These are phyloP conservation scores for Athene cunicularia DNA, from an alignment of 2,113 vertebrate genomes.

Conservation along the genomic window DNA sequence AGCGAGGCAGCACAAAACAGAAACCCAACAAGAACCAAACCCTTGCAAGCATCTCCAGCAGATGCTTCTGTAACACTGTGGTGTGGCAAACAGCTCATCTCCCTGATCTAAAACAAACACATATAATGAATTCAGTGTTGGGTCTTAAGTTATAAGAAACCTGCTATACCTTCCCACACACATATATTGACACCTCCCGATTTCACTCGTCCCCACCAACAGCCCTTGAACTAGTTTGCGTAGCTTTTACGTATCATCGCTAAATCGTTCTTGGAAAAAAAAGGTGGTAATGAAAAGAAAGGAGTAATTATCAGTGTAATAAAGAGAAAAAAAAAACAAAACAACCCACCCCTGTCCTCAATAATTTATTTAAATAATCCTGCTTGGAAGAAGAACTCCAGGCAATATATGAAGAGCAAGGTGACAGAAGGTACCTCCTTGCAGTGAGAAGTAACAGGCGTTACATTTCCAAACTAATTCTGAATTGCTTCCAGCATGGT, in stretches of 20 bases:
- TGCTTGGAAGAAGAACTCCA: background rate
- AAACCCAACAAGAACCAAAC: background rate
- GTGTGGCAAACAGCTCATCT: background rate
- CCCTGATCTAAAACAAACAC: background rate
- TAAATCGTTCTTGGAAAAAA: background rate
- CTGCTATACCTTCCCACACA: background rate
- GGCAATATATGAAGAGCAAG: background rate
- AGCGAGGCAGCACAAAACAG: rapidly evolving
- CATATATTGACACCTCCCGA: background rate
- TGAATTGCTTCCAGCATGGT: background rate
- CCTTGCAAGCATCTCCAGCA: background rate
- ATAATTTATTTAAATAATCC: background rate
- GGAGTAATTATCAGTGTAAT: background rate
- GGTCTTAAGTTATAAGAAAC: background rate
- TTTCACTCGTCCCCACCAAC: background rate
- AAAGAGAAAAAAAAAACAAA: background rate
- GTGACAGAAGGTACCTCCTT: background rate
- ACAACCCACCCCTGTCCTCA: rapidly evolving
- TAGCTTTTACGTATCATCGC: background rate
- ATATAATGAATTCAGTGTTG: background rate
- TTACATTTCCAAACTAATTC: background rate
- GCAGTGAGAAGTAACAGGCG: background rate
- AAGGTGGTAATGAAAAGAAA: background rate
- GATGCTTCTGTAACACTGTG: background rate
- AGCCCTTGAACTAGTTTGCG: background rate